Percentiles rank a stretch among this genome's conserved stretches.
Conservation (phyloP, 92 coral and sea anemone species). For the Heliopora coerulea region DNA sequence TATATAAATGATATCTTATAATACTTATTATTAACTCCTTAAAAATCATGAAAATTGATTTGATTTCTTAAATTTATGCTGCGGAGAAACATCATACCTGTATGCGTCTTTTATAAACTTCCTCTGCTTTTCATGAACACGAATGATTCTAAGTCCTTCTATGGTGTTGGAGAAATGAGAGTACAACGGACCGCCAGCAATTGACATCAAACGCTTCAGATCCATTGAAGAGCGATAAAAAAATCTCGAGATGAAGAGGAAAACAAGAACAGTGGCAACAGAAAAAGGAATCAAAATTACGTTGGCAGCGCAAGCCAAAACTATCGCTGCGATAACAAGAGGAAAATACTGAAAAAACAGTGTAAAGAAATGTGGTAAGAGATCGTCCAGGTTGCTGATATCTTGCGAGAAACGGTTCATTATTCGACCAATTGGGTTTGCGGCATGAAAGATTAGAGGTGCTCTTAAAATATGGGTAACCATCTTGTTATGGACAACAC, state of each 20-base stretch:
- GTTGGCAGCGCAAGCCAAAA: background rate
- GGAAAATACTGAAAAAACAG: background rate
- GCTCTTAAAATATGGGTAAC: background rate
- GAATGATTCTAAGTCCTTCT: slow-evolving; percentile 32
- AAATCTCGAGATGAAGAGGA: background rate
- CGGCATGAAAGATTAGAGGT: background rate
- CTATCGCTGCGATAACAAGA: slow-evolving; percentile 4
- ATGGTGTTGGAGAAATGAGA: slow-evolving; percentile 37
- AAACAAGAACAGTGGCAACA: background rate
- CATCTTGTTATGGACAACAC: background rate
- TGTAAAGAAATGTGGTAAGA: slow-evolving; percentile 16
- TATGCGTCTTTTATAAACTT: slow-evolving; percentile 6
- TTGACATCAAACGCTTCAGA: slow-evolving; percentile 25
- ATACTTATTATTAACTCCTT: too few relatives aligned
- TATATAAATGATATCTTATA: too few relatives aligned
- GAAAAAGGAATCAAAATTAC: slow-evolving; percentile 11
- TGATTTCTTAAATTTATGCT: too few relatives aligned
- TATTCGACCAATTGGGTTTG: slow-evolving; percentile 14
- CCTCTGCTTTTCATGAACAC: slow-evolving; percentile 16
- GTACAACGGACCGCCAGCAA: slow-evolving; percentile 28
- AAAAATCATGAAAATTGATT: too few relatives aligned
- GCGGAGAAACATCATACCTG: background rate
- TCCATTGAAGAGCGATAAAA: slow-evolving; percentile 20
- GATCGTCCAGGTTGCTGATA: slow-evolving; percentile 23
- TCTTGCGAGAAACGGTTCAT: slow-evolving; percentile 6